Evolutionary conservation across 1,140 invertebrate species (phyloP), one percentile per base, ranked within the genome.

Genomic region (Chlorops oryzae): DNA sequence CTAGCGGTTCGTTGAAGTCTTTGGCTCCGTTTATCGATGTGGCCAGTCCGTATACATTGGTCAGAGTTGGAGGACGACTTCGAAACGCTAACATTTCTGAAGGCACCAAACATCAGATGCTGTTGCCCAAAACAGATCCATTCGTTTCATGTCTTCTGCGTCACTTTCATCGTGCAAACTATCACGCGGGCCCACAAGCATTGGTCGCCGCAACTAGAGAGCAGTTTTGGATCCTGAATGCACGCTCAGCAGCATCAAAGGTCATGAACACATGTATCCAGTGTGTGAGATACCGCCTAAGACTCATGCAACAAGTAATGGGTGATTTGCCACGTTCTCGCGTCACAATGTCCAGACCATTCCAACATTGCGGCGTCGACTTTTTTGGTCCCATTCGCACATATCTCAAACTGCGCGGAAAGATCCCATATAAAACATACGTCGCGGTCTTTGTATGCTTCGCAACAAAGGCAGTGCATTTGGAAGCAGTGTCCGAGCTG

Each of bases 1-100:
- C 9, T 15, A 32, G n/a, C 27, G 22, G 44, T 6, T 5, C 25
- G 15, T 20, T 27, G 5, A 46, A 17, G 5, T 13, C n/a, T 15
- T 43, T 75, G 10, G 61, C 56, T 21, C 73, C 70, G 12, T 72
- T 72, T 50, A 20, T 78, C n/a, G 71, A 75, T 50, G 15, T 62
- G 15, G 10, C 59, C 7, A 62, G 61, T 5, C 41, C 73, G 18
- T 13, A 32, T 32, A 32, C 27, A n/a, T 13, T 32, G 27, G 74
- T 48, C 38, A n/a, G n/a, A n/a, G n/a, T n/a, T n/a, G n/a, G n/a
- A n/a, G n/a, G n/a, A n/a, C n/a, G n/a, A n/a, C n/a, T n/a, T n/a
- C n/a, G n/a, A n/a, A n/a, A n/a, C n/a, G n/a, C n/a, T n/a, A n/a
- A n/a, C n/a, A n/a, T n/a, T n/a, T n/a, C n/a, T n/a, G n/a, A n/a